phyloP scores from a whole-genome alignment of 2,113 vertebrate genomes.

The Rhineura floridana region DNA sequence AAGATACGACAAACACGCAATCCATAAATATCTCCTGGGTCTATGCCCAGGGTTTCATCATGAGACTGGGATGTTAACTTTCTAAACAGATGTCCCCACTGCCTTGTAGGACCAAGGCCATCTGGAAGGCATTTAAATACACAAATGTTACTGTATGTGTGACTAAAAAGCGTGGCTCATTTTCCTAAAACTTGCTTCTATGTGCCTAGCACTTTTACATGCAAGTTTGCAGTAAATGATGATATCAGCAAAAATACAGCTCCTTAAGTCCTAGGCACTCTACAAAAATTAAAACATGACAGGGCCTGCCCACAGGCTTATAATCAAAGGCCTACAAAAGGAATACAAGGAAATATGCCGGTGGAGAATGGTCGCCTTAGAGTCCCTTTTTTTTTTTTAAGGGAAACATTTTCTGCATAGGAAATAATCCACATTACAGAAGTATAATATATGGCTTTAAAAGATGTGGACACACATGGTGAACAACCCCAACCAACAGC shows the following conservation, averaged over 20 bases:
- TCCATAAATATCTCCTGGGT: too few relatives aligned
- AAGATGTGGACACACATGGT: not conserved
- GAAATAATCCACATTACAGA: not conserved
- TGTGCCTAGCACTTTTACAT: not conserved
- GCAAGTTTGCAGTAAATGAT: not conserved
- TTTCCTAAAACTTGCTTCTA: not conserved
- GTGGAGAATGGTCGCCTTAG: not conserved
- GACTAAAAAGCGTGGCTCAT: not conserved
- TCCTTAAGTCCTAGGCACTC: not conserved
- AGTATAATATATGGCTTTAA: not conserved
- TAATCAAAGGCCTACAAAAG: not conserved
- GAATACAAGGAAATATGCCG: not conserved
- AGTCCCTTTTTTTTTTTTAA: not conserved
- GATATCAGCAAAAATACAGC: not conserved
- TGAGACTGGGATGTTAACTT: not conserved
- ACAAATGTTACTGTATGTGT: not conserved
- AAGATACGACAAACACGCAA: too few relatives aligned
- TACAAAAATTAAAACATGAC: not conserved
- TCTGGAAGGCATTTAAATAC: not conserved
- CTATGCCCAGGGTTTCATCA: not conserved
- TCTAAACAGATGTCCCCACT: not conserved
- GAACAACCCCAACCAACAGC: too few relatives aligned
- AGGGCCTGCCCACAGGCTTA: not conserved
- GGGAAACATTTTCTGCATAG: not conserved
- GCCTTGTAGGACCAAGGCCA: not conserved